Percentiles rank a stretch among this genome's conserved stretches.
Conservation (phyloP, 1,140 invertebrate genomes). For the Bombus superbus region DNA sequence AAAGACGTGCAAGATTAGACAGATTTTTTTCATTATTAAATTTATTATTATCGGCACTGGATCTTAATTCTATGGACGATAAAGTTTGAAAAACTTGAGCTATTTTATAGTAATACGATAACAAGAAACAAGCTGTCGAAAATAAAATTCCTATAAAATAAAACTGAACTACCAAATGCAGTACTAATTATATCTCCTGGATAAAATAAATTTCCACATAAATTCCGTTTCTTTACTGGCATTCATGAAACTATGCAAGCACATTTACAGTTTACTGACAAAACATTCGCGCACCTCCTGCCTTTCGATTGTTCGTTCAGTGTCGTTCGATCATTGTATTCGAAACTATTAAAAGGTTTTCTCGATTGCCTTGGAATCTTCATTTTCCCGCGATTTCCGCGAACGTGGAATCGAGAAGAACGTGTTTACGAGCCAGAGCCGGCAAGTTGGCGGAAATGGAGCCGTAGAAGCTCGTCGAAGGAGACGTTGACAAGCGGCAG, state of each 20-base stretch:
- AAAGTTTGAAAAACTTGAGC: no score
- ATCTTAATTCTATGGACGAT: no score
- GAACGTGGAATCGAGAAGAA: conserved; percentile 8
- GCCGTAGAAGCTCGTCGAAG: conserved; percentile 34
- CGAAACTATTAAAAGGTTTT: not conserved
- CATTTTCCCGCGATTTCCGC: not conserved
- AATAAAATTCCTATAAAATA: not conserved
- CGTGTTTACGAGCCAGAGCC: conserved; percentile 49
- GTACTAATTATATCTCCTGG: no score
- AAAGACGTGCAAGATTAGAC: no score
- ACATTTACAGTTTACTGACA: no score
- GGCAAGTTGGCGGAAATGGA: conserved; percentile 43
- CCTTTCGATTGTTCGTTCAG: no score
- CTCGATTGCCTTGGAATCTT: not conserved
- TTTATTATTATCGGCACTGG: no score
- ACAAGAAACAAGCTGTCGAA: no score
- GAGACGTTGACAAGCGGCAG: conserved; percentile 29
- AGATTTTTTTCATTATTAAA: no score
- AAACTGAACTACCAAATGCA: not conserved
- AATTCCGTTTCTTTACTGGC: not conserved
- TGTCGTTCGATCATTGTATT: not conserved
- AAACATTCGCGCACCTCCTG: no score
- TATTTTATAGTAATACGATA: no score
- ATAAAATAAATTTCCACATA: not conserved
- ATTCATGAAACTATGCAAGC: not conserved